Evolutionary conservation across 2,888 invertebrate species (phyloP), one percentile per base, ranked within the genome.

Genomic region (Lysandra bellargus): DNA sequence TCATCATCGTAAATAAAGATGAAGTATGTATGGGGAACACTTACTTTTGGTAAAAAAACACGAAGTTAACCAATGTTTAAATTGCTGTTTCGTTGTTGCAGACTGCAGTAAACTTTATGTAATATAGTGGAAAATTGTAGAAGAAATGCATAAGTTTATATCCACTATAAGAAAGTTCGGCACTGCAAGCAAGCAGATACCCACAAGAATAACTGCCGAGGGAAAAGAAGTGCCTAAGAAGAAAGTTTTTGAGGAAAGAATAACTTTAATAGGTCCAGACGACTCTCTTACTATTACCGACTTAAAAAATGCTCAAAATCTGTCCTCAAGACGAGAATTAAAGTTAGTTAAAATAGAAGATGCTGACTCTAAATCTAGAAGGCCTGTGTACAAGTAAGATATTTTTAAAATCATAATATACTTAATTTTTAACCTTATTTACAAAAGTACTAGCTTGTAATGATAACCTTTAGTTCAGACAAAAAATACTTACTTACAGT

Each of bases 291-390:
- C 91, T 81, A 93, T 97, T 3, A 95, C 95, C 1, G 95, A 96
- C 44, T 82, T 97, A 44, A 96, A 96, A 82, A 96, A 96, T 84
- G 97, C 97, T 0, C 94, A 96, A 83, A 97, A 95, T 87, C 85
- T 98, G 80, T 96, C 97, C 0, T 93, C 95, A 80, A 95, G 96
- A 69, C 92, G 97, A 83, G 96, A 97, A 78, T 90, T 97, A 81
- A 96, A 96, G 86, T 91, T 98, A 80, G 94, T 97, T 0, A 96
- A 97, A 91, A 89, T 97, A 44, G 88, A 96, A 81, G 97, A 97
- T 88, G 88, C 95, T 4, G 96, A 97, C 88, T 90, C 95, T 0
- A 97, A 97, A 90, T 96, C 96, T 0, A 95, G 96, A 57, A 93
- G 97, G 73, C 96, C 96, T 14, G 91, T 96, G 14, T 98, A 97